Conservation (phyloP, 2,888 invertebrate genomes). For the Prosopocoilus inquinatus region DNA sequence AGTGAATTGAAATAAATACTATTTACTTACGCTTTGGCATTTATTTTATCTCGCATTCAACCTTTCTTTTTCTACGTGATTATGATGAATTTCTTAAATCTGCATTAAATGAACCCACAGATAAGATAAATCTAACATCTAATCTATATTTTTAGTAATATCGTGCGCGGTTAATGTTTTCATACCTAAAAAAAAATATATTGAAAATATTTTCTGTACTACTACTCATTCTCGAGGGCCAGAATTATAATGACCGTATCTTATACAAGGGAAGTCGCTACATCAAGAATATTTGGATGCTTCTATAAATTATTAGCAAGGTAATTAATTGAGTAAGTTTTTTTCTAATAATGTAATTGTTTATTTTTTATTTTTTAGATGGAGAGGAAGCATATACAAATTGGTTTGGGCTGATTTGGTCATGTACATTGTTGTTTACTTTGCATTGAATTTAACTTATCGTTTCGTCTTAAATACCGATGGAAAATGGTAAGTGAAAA, state of each 20-base stretch:
- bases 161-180: too few species aligned
- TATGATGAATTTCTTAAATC: too few species aligned
- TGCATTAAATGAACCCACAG: too few species aligned
- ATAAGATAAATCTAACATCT: too few species aligned
- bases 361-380: constrained; percentile 61
- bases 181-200: too few species aligned
- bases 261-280: constrained; percentile 83
- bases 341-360: background rate
- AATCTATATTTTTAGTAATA: too few species aligned
- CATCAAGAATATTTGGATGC: constrained; percentile 81
- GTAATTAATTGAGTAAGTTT: constrained; percentile 52
- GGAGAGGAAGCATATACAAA: constrained; percentile 94
- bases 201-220: too few species aligned
- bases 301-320: constrained; percentile 81
- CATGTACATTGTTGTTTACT: constrained; percentile 76
- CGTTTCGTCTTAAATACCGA: constrained; percentile 64
- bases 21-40: too few species aligned
- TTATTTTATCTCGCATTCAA: too few species aligned
- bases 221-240: too few species aligned
- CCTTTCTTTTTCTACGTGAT: too few species aligned
- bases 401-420: constrained; percentile 87
- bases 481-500: constrained; percentile 65
- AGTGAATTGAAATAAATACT: too few species aligned
- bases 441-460: constrained; percentile 75
- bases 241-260: constrained; percentile 70